Evolutionary conservation across 2,113 vertebrate species (phyloP).

Genomic region (Esox niger): DNA sequence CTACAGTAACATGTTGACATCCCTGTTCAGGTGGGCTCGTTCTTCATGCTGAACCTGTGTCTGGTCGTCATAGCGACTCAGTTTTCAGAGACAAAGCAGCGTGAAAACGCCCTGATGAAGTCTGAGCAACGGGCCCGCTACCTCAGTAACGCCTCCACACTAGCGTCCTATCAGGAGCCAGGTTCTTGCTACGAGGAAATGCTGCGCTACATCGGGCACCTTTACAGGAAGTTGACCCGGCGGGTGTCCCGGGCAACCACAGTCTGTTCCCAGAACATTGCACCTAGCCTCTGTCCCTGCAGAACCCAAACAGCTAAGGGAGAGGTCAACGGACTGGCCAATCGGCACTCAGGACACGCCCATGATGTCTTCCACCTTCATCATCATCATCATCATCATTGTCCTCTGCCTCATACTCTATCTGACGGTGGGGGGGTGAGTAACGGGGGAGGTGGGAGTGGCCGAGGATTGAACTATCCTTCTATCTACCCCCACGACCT

Average conservation of each 20-base stretch:
- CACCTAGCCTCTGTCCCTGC: background rate
- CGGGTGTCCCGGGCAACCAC: constrained; percentile 68
- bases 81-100: constrained; percentile 97
- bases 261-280: background rate
- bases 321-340: constrained; percentile 67
- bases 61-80: constrained; percentile 98
- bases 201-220: constrained; percentile 88
- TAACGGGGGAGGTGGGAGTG: constrained; percentile 61
- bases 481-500: constrained; percentile 83
- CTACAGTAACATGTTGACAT: too few species aligned
- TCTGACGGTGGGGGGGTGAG: constrained; percentile 29
- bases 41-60: constrained; percentile 99
- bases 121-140: constrained; percentile 90
- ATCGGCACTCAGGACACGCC: constrained; percentile 66
- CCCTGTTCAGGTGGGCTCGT: constrained; percentile 88
- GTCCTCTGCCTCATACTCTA: constrained; percentile 35
- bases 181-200: constrained; percentile 97
- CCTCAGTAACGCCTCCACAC: constrained; percentile 82
- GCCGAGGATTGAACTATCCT: constrained; percentile 86
- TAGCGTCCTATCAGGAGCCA: constrained; percentile 91
- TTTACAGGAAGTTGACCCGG: constrained; percentile 85
- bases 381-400: constrained; percentile 50
- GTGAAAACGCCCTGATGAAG: constrained; percentile 97
- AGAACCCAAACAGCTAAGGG: constrained; percentile 32
- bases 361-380: constrained; percentile 82